phyloP scores from a whole-genome alignment of 1,140 invertebrate species.

The Doryteuthis pealeii region DNA sequence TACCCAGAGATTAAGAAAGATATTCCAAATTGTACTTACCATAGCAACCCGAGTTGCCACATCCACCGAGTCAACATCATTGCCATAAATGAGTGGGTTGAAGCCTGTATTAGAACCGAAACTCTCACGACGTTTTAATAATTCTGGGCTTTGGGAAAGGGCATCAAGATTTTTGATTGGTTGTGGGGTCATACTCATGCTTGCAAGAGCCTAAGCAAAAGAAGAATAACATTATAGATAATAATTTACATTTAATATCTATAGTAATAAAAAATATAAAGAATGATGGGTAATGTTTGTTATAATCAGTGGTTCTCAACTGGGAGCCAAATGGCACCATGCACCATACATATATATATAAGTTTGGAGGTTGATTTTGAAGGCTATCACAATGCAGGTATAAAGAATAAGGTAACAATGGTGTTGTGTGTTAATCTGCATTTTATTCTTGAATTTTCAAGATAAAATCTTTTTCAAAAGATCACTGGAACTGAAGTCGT shows the following conservation, averaged over 20 bases:
- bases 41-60: slow-evolving; percentile 98
- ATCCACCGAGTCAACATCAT: slow-evolving; percentile 97
- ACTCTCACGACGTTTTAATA: slow-evolving; percentile 63
- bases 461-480: too few species aligned
- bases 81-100: slow-evolving; percentile 91
- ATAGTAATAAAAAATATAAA: not conserved
- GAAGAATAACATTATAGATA: not conserved
- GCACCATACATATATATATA: too few species aligned
- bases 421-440: too few species aligned
- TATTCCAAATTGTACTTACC: slow-evolving; percentile 66
- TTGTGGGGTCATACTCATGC: slow-evolving; percentile 64
- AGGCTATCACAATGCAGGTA: too few species aligned
- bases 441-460: too few species aligned
- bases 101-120: slow-evolving; percentile 59
- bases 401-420: too few species aligned
- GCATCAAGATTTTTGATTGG: slow-evolving; percentile 63
- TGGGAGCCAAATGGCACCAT: too few species aligned
- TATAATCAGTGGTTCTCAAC: too few species aligned
- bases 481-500: too few species aligned
- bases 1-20: too few species aligned
- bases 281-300: not conserved
- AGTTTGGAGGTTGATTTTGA: too few species aligned
- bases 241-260: not conserved
- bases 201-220: slow-evolving; percentile 60
- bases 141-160: slow-evolving; percentile 57